Conservation (phyloP, 1,140 invertebrate genomes). For the Drosophila ficusphila region DNA sequence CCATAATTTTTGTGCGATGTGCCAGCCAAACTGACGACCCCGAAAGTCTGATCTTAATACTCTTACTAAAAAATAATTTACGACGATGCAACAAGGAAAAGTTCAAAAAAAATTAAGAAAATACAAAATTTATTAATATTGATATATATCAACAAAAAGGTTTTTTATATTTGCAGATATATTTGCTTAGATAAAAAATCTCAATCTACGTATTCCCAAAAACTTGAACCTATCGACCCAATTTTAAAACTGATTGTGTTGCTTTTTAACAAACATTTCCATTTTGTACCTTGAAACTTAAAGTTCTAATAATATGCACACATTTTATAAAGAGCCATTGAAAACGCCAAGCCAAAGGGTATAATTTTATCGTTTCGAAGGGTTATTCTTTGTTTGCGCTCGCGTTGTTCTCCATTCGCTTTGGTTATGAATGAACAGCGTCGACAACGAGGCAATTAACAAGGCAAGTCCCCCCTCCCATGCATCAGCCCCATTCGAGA, state of each 20-base stretch:
- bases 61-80: neutral
- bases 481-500: neutral
- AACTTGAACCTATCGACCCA: too few species aligned
- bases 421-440: conserved; percentile 72
- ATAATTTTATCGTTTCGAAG: neutral
- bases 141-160: too few species aligned
- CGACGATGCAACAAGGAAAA: too few species aligned
- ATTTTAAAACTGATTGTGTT: too few species aligned
- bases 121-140: too few species aligned
- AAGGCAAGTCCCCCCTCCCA: conserved; percentile 31
- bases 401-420: conserved; percentile 24
- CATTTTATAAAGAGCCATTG: too few species aligned
- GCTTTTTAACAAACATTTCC: too few species aligned
- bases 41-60: conserved; percentile 9
- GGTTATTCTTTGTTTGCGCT: conserved; percentile 6
- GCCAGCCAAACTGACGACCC: conserved; percentile 63
- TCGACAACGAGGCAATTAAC: conserved; percentile 64
- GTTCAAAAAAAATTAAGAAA: neutral
- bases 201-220: too few species aligned
- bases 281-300: too few species aligned
- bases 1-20: neutral
- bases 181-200: too few species aligned
- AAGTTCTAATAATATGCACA: too few species aligned
- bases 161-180: too few species aligned
- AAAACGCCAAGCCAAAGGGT: neutral